Evolutionary conservation across 2,888 invertebrate species (phyloP).

Genomic region (Oscheius sp.): DNA sequence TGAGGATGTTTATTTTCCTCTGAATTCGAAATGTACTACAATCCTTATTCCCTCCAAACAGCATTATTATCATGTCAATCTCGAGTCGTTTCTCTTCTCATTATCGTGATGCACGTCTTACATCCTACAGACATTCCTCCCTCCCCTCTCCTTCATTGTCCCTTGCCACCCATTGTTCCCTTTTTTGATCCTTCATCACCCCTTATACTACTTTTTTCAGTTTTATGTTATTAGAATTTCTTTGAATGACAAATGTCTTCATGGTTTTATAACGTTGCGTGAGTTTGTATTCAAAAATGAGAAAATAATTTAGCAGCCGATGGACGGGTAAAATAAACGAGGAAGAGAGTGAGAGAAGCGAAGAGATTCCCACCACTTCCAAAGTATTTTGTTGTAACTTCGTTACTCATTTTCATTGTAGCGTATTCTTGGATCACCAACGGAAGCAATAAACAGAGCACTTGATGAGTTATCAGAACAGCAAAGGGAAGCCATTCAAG

Average conservation of each 20-base stretch:
- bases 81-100: too few relatives aligned
- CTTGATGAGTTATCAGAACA: slow-evolving; percentile 17
- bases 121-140: background rate
- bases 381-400: background rate
- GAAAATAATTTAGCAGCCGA: background rate
- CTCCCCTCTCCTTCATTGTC: background rate
- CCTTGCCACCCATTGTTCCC: background rate
- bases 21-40: too few relatives aligned
- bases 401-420: background rate
- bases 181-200: background rate
- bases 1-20: too few relatives aligned
- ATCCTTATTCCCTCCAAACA: too few relatives aligned
- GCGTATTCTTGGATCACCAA: background rate
- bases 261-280: slow-evolving; percentile 17
- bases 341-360: background rate
- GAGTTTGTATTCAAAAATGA: background rate
- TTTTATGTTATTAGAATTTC: background rate
- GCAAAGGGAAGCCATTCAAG: slow-evolving; percentile 15
- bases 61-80: too few relatives aligned
- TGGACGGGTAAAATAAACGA: background rate
- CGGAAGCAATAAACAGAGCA: slow-evolving; percentile 9
- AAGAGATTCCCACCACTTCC: background rate
- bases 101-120: background rate
- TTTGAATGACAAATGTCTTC: slow-evolving; percentile 2
- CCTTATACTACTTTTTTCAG: background rate